Evolutionary conservation across 2,113 vertebrate species (phyloP).

Genomic region (Austrofundulus limnaeus): DNA sequence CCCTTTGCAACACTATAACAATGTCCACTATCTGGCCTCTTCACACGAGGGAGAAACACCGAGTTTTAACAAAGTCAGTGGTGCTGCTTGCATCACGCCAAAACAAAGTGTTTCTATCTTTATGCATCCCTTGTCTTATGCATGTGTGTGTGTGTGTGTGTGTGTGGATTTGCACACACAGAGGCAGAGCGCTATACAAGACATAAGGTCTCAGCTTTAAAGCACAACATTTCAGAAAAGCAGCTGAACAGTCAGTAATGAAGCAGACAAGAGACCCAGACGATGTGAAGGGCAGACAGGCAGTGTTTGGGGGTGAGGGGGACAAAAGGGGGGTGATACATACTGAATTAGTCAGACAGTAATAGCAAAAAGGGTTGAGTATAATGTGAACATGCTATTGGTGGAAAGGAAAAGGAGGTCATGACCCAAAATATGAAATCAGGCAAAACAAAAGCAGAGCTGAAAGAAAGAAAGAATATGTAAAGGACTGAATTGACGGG

Average conservation of each 20-base stretch:
- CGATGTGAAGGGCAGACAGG: constrained; percentile 84
- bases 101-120: constrained; percentile 61
- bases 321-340: constrained; percentile 44
- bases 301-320: constrained; percentile 7
- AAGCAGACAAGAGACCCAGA: constrained; percentile 81
- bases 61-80: constrained; percentile 43
- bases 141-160: constrained; percentile 4
- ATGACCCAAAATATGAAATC: constrained; percentile 48
- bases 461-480: constrained; percentile 27
- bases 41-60: constrained; percentile 28
- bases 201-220: constrained; percentile 52
- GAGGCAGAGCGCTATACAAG: constrained; percentile 34
- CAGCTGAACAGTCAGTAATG: constrained; percentile 75
- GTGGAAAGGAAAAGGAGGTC: constrained; percentile 14
- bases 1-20: constrained; percentile 67
- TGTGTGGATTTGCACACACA: constrained; percentile 12
- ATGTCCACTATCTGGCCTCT: constrained; percentile 53
- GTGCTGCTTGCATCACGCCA: constrained; percentile 38
- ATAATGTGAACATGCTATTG: constrained; percentile 45
- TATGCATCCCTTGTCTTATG: constrained; percentile 25
- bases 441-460: constrained; percentile 40
- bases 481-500: constrained; percentile 17
- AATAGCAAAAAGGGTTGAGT: constrained; percentile 55
- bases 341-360: constrained; percentile 71
- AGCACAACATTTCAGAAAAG: constrained; percentile 77